Conservation (phyloP, 2,797 vertebrate species). For the Trichosurus vulpecula region DNA sequence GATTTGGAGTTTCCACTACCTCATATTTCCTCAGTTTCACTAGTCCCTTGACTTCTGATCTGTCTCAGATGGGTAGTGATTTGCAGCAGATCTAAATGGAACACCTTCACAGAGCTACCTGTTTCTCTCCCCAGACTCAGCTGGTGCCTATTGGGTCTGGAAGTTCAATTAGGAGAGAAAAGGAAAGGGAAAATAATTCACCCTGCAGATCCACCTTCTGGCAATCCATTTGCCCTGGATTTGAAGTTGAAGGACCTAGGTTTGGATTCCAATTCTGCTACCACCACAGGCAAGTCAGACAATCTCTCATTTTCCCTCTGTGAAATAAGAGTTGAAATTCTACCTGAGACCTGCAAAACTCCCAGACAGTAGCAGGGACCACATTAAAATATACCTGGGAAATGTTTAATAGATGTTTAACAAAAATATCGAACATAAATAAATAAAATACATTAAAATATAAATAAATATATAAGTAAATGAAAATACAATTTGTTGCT, state of each 20-base stretch:
- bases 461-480: too few relatives aligned
- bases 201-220: background rate
- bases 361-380: too few relatives aligned
- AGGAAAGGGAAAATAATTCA: background rate
- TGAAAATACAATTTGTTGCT: too few relatives aligned
- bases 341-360: background rate
- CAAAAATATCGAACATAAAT: too few relatives aligned
- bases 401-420: too few relatives aligned
- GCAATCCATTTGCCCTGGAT: background rate
- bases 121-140: background rate
- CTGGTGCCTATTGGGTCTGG: background rate
- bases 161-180: background rate
- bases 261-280: background rate
- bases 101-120: background rate
- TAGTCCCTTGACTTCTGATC: background rate
- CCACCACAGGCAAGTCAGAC: background rate
- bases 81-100: background rate
- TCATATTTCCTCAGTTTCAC: background rate
- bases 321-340: background rate
- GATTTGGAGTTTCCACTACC: background rate
- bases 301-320: background rate
- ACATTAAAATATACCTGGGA: too few relatives aligned
- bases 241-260: background rate
- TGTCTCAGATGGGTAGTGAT: background rate
- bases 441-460: too few relatives aligned